Percentiles rank a stretch among this genome's conserved stretches.
Conservation (phyloP, 2,888 invertebrate genomes). For the Nephrotoma guestfalica region DNA sequence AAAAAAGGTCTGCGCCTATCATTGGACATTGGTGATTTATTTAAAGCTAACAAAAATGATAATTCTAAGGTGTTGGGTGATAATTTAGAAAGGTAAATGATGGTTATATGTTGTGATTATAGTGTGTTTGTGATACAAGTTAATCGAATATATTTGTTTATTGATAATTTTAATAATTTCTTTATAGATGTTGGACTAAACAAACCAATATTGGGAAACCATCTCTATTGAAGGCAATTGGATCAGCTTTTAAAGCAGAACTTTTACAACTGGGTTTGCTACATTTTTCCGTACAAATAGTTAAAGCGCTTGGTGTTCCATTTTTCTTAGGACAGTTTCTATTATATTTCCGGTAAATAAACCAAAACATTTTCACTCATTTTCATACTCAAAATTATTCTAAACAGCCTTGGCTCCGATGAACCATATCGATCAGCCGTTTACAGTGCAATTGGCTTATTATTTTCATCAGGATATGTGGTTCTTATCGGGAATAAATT, state of each 20-base stretch:
- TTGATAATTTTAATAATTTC: not conserved
- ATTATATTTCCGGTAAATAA: constrained; percentile 13
- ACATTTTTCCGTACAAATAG: constrained; percentile 11
- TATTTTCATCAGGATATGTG: constrained; percentile 25
- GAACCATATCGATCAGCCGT: constrained; percentile 37
- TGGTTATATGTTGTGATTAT: not conserved
- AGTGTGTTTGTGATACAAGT: no score
- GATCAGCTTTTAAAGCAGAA: constrained; percentile 15
- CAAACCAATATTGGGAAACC: constrained; percentile 8
- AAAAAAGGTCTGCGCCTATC: constrained; percentile 34
- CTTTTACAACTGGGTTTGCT: constrained; percentile 11
- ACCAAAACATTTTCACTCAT: not conserved
- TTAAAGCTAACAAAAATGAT: constrained; percentile 34
- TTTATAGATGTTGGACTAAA: not conserved
- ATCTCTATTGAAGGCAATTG: constrained; percentile 14
- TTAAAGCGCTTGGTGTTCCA: constrained; percentile 6
- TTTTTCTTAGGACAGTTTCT: constrained; percentile 14
- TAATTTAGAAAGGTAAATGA: constrained; percentile 34
- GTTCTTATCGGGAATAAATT: constrained; percentile 43
- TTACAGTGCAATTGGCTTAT: constrained; percentile 37
- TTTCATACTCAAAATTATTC: not conserved
- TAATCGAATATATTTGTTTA: no score
- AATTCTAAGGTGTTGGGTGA: constrained; percentile 33
- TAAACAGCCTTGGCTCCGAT: constrained; percentile 32
- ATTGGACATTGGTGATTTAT: constrained; percentile 35